Evolutionary conservation across 1,140 invertebrate species (phyloP), one percentile per base, ranked within the genome.

Genomic region (Conopomorpha cramerella): DNA sequence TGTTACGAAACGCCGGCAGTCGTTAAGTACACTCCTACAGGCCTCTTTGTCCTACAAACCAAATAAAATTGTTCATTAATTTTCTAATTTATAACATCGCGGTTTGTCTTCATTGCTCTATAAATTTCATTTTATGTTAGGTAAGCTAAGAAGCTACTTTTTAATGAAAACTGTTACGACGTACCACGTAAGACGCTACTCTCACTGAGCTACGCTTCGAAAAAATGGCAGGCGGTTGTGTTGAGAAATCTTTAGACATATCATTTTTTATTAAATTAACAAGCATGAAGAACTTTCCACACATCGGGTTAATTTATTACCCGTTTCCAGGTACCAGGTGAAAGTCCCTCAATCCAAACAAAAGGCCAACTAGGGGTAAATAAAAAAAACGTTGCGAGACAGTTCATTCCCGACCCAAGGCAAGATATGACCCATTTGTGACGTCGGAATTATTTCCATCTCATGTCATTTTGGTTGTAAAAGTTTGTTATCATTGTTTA

Each of bases 391-490:
- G 15, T n/a, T n/a, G 30, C 39, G 34, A 28, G 40, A 46, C 41
- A 38, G 50, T 45, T 55, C 47, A 43, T 51, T 51, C 42, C 31
- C n/a, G n/a, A n/a, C n/a, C n/a, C n/a, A n/a, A n/a, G n/a, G n/a
- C n/a, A 52, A 41, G 51, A 55, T 47, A 53, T 56, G 52, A 54
- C 57, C 59, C 52, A 66, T 61, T 71, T 66, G n/a, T 60, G 45
- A 61, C 39, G 40, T 41, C 47, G 53, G 55, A 58, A 59, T 59
- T 53, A 58, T 60, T 57, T 52, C 41, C 55, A 53, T 53, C 49
- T 49, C 48, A 46, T 33, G 35, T 53, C 39, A 38, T 54, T 47
- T 52, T 29, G 35, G 32, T 38, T 38, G 39, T 55, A 45, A 54
- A 55, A 10, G 34, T 33, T 48, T 49, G 51, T 65, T 63, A 57